Percentiles rank a stretch among this genome's conserved stretches.
Conservation (phyloP, 2,888 invertebrate genomes). For the Hypomecis atomaria region DNA sequence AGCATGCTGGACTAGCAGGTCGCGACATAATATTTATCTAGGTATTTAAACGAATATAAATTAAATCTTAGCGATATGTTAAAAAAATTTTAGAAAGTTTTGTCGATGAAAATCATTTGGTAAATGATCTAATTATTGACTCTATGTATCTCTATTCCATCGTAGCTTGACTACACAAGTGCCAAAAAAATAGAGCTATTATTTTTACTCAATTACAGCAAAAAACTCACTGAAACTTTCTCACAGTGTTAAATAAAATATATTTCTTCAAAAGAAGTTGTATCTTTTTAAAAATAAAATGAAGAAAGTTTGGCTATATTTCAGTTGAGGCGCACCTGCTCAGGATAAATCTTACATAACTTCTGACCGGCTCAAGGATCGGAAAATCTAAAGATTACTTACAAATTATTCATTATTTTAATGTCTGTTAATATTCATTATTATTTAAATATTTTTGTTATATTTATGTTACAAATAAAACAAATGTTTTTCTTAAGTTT, state of each 20-base stretch:
- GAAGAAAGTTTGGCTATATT: conserved; percentile 6
- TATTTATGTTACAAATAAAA: background rate
- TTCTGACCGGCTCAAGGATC: conserved; percentile 1
- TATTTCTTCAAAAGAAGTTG: background rate
- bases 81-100: too few relatives aligned
- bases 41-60: too few relatives aligned
- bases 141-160: too few relatives aligned
- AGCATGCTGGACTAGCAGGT: too few relatives aligned
- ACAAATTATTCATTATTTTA: conserved; percentile 8
- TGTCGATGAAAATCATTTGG: too few relatives aligned
- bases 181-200: background rate
- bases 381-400: conserved; percentile 13
- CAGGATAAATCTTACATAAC: conserved; percentile 17
- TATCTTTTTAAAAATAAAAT: conserved; percentile 7
- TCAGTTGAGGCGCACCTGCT: conserved; percentile 16
- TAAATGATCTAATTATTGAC: too few relatives aligned
- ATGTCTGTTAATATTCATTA: background rate
- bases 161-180: too few relatives aligned
- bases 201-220: background rate
- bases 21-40: too few relatives aligned
- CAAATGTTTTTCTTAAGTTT: too few relatives aligned
- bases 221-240: background rate
- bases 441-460: background rate
- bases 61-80: too few relatives aligned
- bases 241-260: background rate